Base-by-base conservation (phyloP, 2,797 vertebrate species). In the Peromyscus attwateri region DNA sequence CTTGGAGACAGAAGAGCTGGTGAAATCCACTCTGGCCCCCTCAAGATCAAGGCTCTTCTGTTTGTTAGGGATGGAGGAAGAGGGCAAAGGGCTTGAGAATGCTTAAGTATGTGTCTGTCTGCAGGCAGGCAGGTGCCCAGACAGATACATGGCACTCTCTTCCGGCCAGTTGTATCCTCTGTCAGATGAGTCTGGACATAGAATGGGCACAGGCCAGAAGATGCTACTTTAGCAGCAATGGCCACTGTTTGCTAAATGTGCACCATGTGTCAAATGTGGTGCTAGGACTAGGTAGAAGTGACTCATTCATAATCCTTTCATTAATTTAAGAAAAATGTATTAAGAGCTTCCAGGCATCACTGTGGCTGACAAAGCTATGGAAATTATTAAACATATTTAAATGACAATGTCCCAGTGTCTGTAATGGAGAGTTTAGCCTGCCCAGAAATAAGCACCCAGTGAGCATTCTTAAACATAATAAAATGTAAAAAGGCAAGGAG, bases 1-100 rank as follows among this genome's bases (percentile, higher is more conserved):
- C 60, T 76, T 11, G 2, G 83, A 93, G 93, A 93, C 97, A 96
- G 89, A 5, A 73, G 55, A 83, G 88, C 85, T n/a, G 55, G 68
- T 52, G 31, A 79, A 85, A 68, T 57, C 10, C 12, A 23, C 68
- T 21, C 4, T 43, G 60, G n/a, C 27, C 23, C 49, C 40, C 76
- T 76, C 14, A 11, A 81, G 87, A 79, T 76, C 93, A 77, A 95
- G 93, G 52, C 87, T 46, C 43, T 85, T 96, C 91, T 92, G 80
- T 83, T 94, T 64, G 49, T 68, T 43, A 25, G 55, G 43, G 52
- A 77, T 19, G 87, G 60, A 94, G 40, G 34, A 40, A 55, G 52
- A 68, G 43, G 11, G 43, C 17, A 68, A 82, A 55, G 0, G 25
- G 0, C 76, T 75, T 46, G 27, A 46, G 31, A 68, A 70, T 46